Percentiles rank a stretch among this genome's conserved stretches.
Conservation (phyloP, 2,888 invertebrate genomes). For the Lagria hirta region DNA sequence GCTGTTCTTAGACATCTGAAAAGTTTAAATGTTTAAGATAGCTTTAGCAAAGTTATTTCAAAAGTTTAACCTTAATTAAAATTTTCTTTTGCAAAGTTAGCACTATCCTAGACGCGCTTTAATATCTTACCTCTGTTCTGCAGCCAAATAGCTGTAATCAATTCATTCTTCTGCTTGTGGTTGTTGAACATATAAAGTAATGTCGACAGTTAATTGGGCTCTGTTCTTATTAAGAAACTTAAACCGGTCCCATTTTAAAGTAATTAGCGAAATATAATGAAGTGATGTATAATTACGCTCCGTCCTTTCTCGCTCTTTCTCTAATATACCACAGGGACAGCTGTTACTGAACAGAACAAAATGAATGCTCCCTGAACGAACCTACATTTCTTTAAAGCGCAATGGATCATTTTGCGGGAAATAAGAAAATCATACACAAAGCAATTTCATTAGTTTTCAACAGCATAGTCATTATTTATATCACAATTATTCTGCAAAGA, state of each 20-base stretch:
- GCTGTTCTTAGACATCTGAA: too few relatives aligned
- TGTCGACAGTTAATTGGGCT: conserved; percentile 11
- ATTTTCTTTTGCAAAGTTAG: too few relatives aligned
- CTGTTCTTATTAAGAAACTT: conserved; percentile 22
- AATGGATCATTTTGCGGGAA: conserved; percentile 42
- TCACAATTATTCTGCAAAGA: conserved; percentile 14
- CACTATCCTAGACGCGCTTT: too few relatives aligned
- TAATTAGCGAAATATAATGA: conserved; percentile 44
- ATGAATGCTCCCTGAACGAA: conserved; percentile 27
- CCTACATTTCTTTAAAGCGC: conserved; percentile 30
- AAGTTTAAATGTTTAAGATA: too few relatives aligned
- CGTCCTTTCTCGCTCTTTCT: conserved; percentile 34
- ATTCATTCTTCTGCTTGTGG: too few relatives aligned
- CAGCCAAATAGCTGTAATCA: too few relatives aligned
- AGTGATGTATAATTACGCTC: conserved; percentile 44
- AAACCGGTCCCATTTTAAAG: conserved; percentile 37
- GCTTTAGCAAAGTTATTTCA: too few relatives aligned
- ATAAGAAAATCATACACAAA: conserved; percentile 41
- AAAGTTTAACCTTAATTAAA: too few relatives aligned
- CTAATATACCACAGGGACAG: conserved; percentile 42
- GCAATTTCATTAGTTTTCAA: conserved; percentile 39
- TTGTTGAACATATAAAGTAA: conserved; percentile 19
- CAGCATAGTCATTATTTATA: conserved; percentile 41
- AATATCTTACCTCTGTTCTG: too few relatives aligned
- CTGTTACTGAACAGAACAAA: conserved; percentile 37